These are phyloP conservation scores for Amiota mariae DNA, from an alignment of 2,888 invertebrate species.

Conservation along the genomic window DNA sequence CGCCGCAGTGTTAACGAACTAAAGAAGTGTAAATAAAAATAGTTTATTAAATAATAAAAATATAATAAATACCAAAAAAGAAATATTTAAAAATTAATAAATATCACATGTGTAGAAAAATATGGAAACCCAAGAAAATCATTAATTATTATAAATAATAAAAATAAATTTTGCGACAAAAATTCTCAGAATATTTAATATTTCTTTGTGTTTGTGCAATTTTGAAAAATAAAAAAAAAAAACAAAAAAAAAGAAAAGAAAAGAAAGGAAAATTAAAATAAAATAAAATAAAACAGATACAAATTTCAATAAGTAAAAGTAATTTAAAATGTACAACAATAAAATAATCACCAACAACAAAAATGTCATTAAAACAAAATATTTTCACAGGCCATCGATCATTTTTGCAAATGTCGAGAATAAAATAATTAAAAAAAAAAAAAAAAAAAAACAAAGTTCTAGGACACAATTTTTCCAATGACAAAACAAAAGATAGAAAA, in stretches of 20 bases:
- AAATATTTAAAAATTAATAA: background rate
- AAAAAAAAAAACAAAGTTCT: slow-evolving; percentile 8
- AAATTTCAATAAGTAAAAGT: slow-evolving; percentile 13
- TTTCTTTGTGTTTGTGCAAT: too few relatives aligned
- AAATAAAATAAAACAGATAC: slow-evolving; percentile 18
- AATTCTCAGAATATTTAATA: too few relatives aligned
- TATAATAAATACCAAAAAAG: slow-evolving; percentile 19
- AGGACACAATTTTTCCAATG: slow-evolving; percentile 1
- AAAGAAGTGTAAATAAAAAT: background rate
- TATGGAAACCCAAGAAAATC: too few relatives aligned
- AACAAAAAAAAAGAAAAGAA: slow-evolving; percentile 16
- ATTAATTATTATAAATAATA: too few relatives aligned
- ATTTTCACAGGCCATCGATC: slow-evolving; percentile 53
- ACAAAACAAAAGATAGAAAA: background rate
- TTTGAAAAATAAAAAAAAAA: background rate
- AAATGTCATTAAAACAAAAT: slow-evolving; percentile 41
- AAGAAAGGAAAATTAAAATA: too few relatives aligned
- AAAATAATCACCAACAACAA: slow-evolving; percentile 13
- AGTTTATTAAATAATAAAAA: background rate
- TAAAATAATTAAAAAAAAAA: too few relatives aligned
- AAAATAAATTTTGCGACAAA: too few relatives aligned
- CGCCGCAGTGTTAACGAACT: background rate
- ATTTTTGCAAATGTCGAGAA: slow-evolving; percentile 28
- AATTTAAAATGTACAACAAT: slow-evolving; percentile 27
- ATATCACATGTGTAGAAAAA: too few relatives aligned